Evolutionary conservation across 2,113 vertebrate species (phyloP).

Genomic region (Andinoacara biseriatus): DNA sequence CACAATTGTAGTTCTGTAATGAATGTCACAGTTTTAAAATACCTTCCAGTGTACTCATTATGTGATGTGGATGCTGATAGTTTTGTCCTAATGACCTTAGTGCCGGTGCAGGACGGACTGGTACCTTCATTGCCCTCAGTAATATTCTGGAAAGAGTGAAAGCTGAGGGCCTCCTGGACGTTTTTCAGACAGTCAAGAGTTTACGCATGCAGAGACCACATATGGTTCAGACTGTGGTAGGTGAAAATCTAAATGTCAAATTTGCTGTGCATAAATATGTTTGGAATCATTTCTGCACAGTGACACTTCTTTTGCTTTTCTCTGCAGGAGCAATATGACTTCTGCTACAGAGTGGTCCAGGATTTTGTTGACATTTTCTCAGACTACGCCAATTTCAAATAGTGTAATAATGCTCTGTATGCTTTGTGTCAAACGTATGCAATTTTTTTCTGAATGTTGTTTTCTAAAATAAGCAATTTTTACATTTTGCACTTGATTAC

Average conservation of each 20-base stretch:
- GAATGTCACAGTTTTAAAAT: background rate
- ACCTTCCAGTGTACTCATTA: background rate
- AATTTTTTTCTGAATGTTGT: conserved; percentile 70
- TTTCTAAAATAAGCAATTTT: conserved; percentile 68
- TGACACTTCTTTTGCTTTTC: conserved; percentile 56
- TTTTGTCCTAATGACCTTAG: conserved; percentile 70
- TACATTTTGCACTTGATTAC: conserved; percentile 70
- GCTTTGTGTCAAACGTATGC: conserved; percentile 52
- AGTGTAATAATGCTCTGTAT: conserved; percentile 70
- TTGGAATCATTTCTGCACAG: conserved; percentile 12
- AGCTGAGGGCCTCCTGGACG: conserved; percentile 95
- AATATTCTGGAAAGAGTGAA: conserved; percentile 97
- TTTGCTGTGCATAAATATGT: conserved; percentile 22
- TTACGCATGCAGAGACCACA: conserved; percentile 96
- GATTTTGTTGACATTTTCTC: conserved; percentile 99
- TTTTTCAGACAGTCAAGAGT: conserved; percentile 99
- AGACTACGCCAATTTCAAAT: conserved; percentile 99
- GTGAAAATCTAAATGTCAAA: conserved; percentile 56
- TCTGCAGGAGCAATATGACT: conserved; percentile 97
- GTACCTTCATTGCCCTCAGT: conserved; percentile 97
- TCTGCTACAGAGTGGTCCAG: conserved; percentile 99
- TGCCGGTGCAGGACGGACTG: conserved; percentile 94
- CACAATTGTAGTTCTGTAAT: background rate
- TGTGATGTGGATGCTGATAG: conserved; percentile 2
- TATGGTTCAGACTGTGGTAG: conserved; percentile 99